Conservation (phyloP, 2,113 vertebrate species). For the Caranx melampygus region DNA sequence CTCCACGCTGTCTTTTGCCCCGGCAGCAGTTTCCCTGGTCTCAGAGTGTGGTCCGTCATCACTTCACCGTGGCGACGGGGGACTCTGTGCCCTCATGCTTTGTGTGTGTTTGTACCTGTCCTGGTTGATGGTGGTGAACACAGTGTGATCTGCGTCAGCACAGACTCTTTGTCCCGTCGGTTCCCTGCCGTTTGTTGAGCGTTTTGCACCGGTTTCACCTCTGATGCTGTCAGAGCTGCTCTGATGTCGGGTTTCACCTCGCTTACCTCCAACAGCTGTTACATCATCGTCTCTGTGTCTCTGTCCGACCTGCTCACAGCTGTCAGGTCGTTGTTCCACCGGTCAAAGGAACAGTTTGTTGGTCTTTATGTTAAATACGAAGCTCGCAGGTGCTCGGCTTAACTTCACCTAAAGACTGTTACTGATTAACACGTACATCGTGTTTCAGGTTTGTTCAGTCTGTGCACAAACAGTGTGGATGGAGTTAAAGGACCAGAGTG, state of each 20-base stretch:
- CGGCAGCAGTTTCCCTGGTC: not conserved
- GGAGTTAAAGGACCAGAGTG: not conserved
- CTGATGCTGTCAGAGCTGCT: constrained; percentile 5
- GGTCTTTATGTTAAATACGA: not conserved
- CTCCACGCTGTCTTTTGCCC: not conserved
- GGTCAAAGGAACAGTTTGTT: not conserved
- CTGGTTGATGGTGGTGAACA: not conserved
- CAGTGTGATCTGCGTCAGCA: constrained; percentile 10
- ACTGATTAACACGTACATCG: not conserved
- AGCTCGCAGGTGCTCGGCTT: not conserved
- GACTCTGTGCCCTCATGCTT: constrained; percentile 4
- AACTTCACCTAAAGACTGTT: not conserved
- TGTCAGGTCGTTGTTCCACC: not conserved
- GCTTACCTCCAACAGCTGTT: not conserved
- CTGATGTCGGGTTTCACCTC: not conserved
- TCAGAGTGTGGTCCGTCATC: not conserved
- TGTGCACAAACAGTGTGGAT: not conserved
- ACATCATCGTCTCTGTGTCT: not conserved
- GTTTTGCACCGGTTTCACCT: not conserved
- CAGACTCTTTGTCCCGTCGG: not conserved
- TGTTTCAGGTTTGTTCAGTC: not conserved
- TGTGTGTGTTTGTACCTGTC: not conserved
- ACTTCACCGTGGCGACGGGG: not conserved
- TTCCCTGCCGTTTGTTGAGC: constrained; percentile 1
- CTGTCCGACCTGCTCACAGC: not conserved